phyloP scores from a whole-genome alignment of 2,113 vertebrate genomes.

The Nymphicus hollandicus region DNA sequence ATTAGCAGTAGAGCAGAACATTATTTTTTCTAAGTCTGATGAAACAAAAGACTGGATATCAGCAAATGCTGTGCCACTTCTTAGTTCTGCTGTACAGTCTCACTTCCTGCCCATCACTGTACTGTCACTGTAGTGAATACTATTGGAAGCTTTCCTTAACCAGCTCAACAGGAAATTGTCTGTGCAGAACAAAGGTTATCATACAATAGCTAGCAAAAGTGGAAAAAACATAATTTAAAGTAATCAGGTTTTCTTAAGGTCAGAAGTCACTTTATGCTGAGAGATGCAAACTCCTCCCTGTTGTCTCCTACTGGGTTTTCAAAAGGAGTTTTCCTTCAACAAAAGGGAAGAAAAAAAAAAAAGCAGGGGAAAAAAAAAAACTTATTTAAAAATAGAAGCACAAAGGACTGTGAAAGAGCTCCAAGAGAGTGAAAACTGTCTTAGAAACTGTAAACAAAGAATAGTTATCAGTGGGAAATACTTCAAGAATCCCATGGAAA shows the following conservation, averaged over 20 bases:
- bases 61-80: background rate
- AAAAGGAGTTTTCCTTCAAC: background rate
- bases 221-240: background rate
- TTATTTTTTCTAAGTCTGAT: background rate
- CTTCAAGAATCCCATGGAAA: constrained; percentile 45
- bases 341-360: background rate
- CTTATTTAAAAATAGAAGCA: constrained; percentile 33
- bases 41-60: background rate
- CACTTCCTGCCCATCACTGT: constrained; percentile 3
- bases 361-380: background rate
- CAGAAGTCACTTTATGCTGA: background rate
- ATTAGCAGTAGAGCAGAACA: background rate
- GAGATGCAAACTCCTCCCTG: background rate
- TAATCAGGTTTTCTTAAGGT: background rate
- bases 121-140: background rate
- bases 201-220: background rate
- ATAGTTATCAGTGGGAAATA: constrained; percentile 47
- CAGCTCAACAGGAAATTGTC: background rate
- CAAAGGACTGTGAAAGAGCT: constrained; percentile 33
- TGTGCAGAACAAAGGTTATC: background rate
- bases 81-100: constrained; percentile 1
- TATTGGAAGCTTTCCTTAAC: background rate
- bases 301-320: background rate
- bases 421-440: constrained; percentile 33
- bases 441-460: constrained; percentile 57